A percentile compares a stretch with the other conserved stretches of the same genome.
Conservation (phyloP, 2,797 vertebrate species). For the Pachyuromys duprasi region DNA sequence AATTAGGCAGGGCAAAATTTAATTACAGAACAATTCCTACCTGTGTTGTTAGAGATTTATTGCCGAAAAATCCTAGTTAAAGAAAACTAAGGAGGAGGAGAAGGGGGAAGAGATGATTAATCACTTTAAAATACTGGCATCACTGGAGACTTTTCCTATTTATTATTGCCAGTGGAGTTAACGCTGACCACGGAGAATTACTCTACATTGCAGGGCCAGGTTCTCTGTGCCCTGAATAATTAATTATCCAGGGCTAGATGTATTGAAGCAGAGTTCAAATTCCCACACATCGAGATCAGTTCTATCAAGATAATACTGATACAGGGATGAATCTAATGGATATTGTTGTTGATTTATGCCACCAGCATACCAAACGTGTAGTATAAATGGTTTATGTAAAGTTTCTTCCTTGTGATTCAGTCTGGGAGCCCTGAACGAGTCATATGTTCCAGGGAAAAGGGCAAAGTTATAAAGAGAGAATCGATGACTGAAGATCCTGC, state of each 20-base stretch:
- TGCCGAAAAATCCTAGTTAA: slow-evolving; percentile 94
- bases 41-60: slow-evolving; percentile 99
- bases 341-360: slow-evolving; percentile 90
- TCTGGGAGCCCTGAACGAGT: slow-evolving; percentile 78
- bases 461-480: slow-evolving; percentile 89
- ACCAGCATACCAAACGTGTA: slow-evolving; percentile 85
- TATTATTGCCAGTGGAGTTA: slow-evolving; percentile 97
- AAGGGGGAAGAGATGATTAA: slow-evolving; percentile 93
- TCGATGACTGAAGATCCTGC: slow-evolving; percentile 86
- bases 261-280: slow-evolving; percentile 92
- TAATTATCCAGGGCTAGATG: slow-evolving; percentile 92
- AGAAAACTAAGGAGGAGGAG: slow-evolving; percentile 90
- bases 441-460: slow-evolving; percentile 89
- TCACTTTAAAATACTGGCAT: slow-evolving; percentile 98
- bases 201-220: slow-evolving; percentile 93
- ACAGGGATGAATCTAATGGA: slow-evolving; percentile 88
- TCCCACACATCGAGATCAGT: slow-evolving; percentile 90
- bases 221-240: slow-evolving; percentile 95
- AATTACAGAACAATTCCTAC: slow-evolving; percentile 98
- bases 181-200: slow-evolving; percentile 93
- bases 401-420: slow-evolving; percentile 88
- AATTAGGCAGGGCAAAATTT: slow-evolving; percentile 93
- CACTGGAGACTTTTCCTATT: slow-evolving; percentile 98
- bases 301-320: slow-evolving; percentile 87
- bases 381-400: slow-evolving; percentile 93